Evolutionary conservation across 2,113 vertebrate species (phyloP).

Genomic region (Chamaea fasciata): DNA sequence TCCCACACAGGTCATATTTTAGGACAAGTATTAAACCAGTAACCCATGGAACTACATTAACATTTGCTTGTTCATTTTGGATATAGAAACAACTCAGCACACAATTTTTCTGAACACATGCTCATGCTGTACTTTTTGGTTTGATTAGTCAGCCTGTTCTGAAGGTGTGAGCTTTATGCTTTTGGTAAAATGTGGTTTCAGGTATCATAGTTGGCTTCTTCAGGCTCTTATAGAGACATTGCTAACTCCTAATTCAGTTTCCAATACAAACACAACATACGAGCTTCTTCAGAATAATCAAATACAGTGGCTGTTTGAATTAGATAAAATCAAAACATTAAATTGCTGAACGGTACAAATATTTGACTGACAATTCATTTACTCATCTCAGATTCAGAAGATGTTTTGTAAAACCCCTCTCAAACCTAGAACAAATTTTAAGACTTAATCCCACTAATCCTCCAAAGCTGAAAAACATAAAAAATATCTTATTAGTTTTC

Average conservation of each 20-base stretch:
- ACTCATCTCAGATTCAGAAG: background rate
- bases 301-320: conserved; percentile 18
- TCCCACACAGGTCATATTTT: background rate
- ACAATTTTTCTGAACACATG: background rate
- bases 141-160: background rate
- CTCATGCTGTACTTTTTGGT: background rate
- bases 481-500: background rate
- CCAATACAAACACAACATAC: background rate
- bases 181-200: background rate
- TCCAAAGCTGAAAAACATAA: background rate
- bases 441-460: conserved; percentile 15
- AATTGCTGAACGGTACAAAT: conserved; percentile 1
- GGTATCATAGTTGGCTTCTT: background rate
- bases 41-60: background rate
- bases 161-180: background rate
- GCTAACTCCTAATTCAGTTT: background rate
- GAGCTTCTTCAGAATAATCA: background rate
- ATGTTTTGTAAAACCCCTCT: background rate
- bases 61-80: background rate
- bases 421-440: conserved; percentile 20
- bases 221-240: background rate
- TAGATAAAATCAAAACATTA: conserved; percentile 32
- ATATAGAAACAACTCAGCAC: background rate
- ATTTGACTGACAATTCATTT: conserved; percentile 39
- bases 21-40: background rate